phyloP scores from a whole-genome alignment of 2,797 vertebrate species.

The Gallinago solitaria region DNA sequence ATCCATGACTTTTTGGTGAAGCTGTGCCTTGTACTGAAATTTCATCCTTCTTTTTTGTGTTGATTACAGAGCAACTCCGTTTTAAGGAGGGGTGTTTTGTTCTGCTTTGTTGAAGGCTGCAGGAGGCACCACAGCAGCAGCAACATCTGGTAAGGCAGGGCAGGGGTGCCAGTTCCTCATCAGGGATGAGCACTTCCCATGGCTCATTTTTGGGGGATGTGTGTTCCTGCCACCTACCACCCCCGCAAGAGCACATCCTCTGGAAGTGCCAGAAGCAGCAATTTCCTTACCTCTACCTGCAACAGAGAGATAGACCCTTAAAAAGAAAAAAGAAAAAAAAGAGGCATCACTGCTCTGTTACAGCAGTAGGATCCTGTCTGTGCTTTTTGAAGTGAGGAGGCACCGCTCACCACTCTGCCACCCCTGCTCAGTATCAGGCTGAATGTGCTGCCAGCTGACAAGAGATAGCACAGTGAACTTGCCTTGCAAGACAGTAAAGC shows the following conservation, averaged over 20 bases:
- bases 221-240: neutral
- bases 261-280: neutral
- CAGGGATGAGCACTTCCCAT: neutral
- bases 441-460: neutral
- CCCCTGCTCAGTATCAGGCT: accelerated
- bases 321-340: neutral
- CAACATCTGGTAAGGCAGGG: neutral
- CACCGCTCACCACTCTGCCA: neutral
- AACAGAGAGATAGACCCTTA: neutral
- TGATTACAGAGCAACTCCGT: neutral
- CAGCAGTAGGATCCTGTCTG: neutral
- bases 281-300: neutral
- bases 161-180: accelerated
- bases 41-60: neutral
- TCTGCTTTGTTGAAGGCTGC: neutral
- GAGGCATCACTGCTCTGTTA: neutral
- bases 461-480: neutral
- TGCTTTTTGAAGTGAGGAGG: neutral
- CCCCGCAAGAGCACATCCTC: neutral
- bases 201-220: neutral
- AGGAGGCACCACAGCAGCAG: neutral
- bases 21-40: neutral
- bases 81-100: neutral
- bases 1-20: neutral
- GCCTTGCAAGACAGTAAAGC: neutral